Conservation (phyloP, 2,888 invertebrate species). For the Anoncus sp. region DNA sequence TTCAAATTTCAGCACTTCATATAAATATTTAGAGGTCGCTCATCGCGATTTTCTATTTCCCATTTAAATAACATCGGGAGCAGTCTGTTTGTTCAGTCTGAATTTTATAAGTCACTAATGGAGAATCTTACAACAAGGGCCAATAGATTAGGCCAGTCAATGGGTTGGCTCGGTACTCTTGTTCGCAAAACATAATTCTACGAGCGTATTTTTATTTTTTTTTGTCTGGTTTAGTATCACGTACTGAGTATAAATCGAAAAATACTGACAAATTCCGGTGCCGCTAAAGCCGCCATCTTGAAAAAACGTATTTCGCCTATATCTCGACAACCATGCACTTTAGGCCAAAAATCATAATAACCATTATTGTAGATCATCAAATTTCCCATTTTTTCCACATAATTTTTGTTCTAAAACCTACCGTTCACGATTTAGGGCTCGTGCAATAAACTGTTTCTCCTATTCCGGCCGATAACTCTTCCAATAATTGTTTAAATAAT, state of each 20-base stretch:
- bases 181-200: too few species aligned
- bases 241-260: background rate
- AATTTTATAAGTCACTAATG: too few species aligned
- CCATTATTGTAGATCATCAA: background rate
- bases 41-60: too few species aligned
- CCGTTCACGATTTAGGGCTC: too few species aligned
- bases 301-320: background rate
- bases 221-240: background rate
- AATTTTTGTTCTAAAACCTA: background rate
- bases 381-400: background rate
- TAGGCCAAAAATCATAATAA: conserved; percentile 6
- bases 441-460: background rate
- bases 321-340: conserved; percentile 8
- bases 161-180: too few species aligned
- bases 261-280: background rate
- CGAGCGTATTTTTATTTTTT: too few species aligned
- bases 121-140: too few species aligned
- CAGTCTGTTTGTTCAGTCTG: too few species aligned
- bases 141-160: too few species aligned
- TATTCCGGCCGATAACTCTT: conserved; percentile 2
- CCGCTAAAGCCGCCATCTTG: background rate
- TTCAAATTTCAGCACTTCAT: too few species aligned
- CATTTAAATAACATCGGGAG: too few species aligned
- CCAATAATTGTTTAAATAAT: conserved; percentile 3
- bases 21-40: too few species aligned